Percentiles rank a stretch among this genome's conserved stretches.
phyloP scores from a whole-genome alignment of 2,888 invertebrate species.

The Microplitis deprimator region DNA sequence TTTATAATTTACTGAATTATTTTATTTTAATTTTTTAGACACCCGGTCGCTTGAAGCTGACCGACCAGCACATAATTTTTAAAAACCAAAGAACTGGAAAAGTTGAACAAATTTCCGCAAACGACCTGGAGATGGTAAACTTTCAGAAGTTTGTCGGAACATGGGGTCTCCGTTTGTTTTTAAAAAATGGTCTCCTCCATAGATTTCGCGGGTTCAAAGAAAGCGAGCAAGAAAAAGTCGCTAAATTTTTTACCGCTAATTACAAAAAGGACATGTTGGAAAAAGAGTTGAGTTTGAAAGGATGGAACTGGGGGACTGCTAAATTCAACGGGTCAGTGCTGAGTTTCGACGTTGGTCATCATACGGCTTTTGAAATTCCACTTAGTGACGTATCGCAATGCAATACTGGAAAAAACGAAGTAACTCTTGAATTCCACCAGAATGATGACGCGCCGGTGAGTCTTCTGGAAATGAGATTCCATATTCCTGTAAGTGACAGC shows the following conservation, averaged over 20 bases:
- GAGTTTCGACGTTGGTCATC: slow-evolving; percentile 86
- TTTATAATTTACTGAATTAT: slow-evolving; percentile 23
- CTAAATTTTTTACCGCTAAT: slow-evolving; percentile 87
- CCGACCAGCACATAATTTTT: slow-evolving; percentile 90
- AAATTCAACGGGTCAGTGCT: slow-evolving; percentile 91
- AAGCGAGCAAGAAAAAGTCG: slow-evolving; percentile 91
- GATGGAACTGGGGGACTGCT: slow-evolving; percentile 99
- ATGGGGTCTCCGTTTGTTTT: slow-evolving; percentile 90
- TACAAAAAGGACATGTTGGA: slow-evolving; percentile 91
- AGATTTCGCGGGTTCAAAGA: slow-evolving; percentile 96
- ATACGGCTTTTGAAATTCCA: slow-evolving; percentile 96
- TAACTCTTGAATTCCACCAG: slow-evolving; percentile 97
- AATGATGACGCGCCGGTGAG: slow-evolving; percentile 99
- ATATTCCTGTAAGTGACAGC: slow-evolving; percentile 92
- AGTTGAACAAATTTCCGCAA: slow-evolving; percentile 88
- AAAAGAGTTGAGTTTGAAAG: slow-evolving; percentile 93
- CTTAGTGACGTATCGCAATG: slow-evolving; percentile 96
- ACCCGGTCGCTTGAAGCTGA: slow-evolving; percentile 91
- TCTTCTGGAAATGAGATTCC: slow-evolving; percentile 97
- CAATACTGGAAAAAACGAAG: slow-evolving; percentile 97
- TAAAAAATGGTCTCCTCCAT: slow-evolving; percentile 91
- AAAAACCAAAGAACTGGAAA: slow-evolving; percentile 98
- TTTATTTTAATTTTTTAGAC: slow-evolving; percentile 77
- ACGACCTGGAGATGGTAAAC: slow-evolving; percentile 91
- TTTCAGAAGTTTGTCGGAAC: slow-evolving; percentile 94